Evolutionary conservation across 1,140 invertebrate genomes (phyloP), one percentile per base, ranked within the genome.

Genomic region (Drosophila teissieri): DNA sequence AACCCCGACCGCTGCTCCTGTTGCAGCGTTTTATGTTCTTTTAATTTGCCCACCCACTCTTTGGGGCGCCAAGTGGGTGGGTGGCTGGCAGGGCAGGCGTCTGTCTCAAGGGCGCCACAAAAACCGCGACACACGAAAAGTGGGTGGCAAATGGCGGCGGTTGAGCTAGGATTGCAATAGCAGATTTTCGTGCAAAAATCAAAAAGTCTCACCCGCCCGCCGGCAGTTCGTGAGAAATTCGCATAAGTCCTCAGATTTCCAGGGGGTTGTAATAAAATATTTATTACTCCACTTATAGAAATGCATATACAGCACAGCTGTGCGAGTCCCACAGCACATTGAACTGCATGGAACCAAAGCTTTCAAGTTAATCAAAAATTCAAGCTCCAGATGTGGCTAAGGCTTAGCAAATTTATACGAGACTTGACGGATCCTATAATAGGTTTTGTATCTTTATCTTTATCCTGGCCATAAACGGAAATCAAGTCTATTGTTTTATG

Each of bases 51-150:
- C 62, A 31, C 63, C 65, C 63, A 34, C 14, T 8, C 31, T 31
- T 2, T 31, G 31, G 31, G 31, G 8, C 6, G 27, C 1, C 24
- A 24, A 24, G 12, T 37, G n/a, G 40, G 11, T 1, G 39, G 31
- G 7, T 7, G 7, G 7, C 8, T 10, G 60, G 39, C 8, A 45
- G 36, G 17, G 40, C 19, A 42, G 22, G 54, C 60, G 60, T 27
- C 67, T 70, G 67, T 70, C 67, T 70, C 67, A 70, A 70, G 67
- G 67, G 67, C 67, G 67, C 67, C 67, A 10, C 68, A 72, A 70
- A 72, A 72, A 72, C 68, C 68, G 68, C 68, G 68, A 70, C 64
- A 70, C n/a, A 68, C 34, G 10, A 31, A 15, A 22, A 6, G 24
- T 10, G 10, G 42, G 6, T n/a, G 46, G 14, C 17, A 42, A 68